Evolutionary conservation across 2,888 invertebrate species (phyloP).

Genomic region (Caradrina clavipalpis): DNA sequence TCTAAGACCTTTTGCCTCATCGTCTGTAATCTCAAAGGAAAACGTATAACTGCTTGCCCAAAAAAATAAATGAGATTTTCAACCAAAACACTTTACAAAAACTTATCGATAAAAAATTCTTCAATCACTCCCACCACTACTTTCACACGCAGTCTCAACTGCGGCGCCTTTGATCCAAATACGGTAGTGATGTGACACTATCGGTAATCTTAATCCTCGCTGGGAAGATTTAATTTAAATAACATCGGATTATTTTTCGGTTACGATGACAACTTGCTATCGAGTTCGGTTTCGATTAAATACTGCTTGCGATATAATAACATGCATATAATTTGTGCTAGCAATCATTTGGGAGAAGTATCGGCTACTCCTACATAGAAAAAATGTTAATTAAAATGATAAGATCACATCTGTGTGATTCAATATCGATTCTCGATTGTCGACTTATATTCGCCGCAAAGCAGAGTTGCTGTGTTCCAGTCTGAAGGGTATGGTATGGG

Average conservation of each 20-base stretch:
- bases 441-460: too few relatives aligned
- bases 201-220: conserved; percentile 61
- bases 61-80: too few relatives aligned
- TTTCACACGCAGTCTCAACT: conserved; percentile 26
- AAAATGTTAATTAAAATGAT: too few relatives aligned
- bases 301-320: conserved; percentile 10
- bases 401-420: too few relatives aligned
- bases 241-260: conserved; percentile 46
- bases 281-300: conserved; percentile 12
- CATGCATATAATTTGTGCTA: neutral
- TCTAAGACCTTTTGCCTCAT: too few relatives aligned
- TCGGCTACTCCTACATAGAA: too few relatives aligned
- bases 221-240: conserved; percentile 62
- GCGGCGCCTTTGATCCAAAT: conserved; percentile 60
- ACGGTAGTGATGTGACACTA: conserved; percentile 66
- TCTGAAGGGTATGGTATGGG: too few relatives aligned
- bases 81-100: neutral
- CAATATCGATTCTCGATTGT: too few relatives aligned
- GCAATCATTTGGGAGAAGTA: too few relatives aligned
- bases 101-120: neutral
- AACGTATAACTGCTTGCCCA: too few relatives aligned
- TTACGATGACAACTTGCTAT: conserved; percentile 51
- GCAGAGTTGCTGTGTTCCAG: too few relatives aligned
- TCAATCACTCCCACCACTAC: conserved; percentile 38
- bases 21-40: too few relatives aligned